Evolutionary conservation across 2,888 invertebrate species (phyloP).

Genomic region (Brachypalpus laphriformis): DNA sequence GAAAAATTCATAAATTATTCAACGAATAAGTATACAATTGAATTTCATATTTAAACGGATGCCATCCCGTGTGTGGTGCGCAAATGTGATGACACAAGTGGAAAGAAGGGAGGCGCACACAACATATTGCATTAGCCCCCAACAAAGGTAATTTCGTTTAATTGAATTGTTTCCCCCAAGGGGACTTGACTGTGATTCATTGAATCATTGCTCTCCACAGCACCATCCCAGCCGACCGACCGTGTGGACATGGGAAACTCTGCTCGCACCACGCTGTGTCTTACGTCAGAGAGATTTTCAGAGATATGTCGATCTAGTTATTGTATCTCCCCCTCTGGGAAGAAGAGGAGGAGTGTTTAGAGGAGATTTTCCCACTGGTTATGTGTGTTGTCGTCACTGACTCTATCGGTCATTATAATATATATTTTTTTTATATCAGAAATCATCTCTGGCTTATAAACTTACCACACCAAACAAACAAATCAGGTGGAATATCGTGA

Average conservation of each 20-base stretch:
- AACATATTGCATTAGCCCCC: constrained; percentile 34
- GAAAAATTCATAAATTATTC: constrained; percentile 56
- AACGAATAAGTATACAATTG: constrained; percentile 52
- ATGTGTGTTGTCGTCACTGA: constrained; percentile 8
- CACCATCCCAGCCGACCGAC: neutral
- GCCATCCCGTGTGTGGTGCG: constrained; percentile 10
- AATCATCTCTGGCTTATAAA: constrained; percentile 28
- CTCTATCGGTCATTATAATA: constrained; percentile 64
- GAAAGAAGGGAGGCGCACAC: neutral
- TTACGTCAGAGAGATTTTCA: constrained; percentile 32
- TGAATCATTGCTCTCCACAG: constrained; percentile 40
- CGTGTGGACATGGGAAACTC: constrained; percentile 38
- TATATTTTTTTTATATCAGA: constrained; percentile 17
- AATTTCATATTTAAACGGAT: constrained; percentile 35
- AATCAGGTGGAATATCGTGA: constrained; percentile 53
- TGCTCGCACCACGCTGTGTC: neutral
- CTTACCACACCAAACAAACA: constrained; percentile 31
- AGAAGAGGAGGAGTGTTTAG: neutral
- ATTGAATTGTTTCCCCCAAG: constrained; percentile 70
- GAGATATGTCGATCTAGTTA: constrained; percentile 54
- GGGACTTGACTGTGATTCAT: constrained; percentile 57
- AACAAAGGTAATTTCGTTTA: constrained; percentile 64
- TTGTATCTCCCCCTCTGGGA: constrained; percentile 8
- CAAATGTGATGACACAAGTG: constrained; percentile 12
- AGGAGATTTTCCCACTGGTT: constrained; percentile 28